Conservation (phyloP, 2,113 vertebrate species). For the Ctenomys sociabilis region DNA sequence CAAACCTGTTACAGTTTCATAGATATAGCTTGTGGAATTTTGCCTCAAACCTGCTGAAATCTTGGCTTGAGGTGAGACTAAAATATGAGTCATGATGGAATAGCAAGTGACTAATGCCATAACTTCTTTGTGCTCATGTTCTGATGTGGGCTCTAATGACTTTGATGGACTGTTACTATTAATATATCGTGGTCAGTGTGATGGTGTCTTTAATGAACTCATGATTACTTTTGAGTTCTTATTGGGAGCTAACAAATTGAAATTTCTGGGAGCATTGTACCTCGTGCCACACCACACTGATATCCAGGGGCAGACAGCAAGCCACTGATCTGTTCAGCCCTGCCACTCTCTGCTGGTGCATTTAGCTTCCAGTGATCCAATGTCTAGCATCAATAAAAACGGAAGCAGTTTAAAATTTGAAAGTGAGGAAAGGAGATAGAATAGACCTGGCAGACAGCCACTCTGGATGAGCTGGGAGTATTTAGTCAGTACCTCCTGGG, state of each 20-base stretch:
- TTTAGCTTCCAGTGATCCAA: neutral
- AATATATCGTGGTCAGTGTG: neutral
- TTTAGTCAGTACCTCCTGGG: neutral
- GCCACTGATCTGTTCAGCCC: rapidly evolving
- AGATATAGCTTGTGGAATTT: neutral
- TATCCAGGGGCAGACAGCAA: neutral
- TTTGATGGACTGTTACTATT: neutral
- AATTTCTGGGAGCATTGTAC: neutral
- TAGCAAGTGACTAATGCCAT: neutral
- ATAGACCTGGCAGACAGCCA: neutral
- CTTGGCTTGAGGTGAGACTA: neutral
- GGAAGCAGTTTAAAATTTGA: neutral
- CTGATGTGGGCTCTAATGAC: neutral
- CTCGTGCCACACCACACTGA: neutral
- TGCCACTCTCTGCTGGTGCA: neutral
- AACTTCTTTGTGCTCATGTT: neutral
- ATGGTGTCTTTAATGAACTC: neutral
- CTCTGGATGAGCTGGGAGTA: neutral
- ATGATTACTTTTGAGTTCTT: neutral
- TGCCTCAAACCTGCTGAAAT: neutral
- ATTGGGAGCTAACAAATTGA: neutral
- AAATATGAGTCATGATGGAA: neutral
- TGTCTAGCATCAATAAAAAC: neutral
- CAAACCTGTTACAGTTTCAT: neutral
- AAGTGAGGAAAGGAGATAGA: neutral